phyloP scores from a whole-genome alignment of 2,113 vertebrate genomes.

The Columbina picui region DNA sequence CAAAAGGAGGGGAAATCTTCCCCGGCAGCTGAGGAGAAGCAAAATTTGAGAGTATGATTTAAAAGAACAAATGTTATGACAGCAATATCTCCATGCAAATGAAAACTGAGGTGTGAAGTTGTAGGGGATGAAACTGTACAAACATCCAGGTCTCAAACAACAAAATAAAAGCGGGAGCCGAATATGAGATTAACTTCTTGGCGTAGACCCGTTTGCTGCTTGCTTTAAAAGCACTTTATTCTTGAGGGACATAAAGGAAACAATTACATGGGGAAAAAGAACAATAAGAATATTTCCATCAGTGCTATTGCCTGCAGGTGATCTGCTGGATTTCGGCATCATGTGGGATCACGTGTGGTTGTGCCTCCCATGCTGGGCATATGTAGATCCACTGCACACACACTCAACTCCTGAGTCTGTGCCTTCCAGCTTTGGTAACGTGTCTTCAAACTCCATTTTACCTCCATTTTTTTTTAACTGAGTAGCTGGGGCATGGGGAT shows the following conservation, averaged over 20 bases:
- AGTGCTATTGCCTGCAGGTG: background rate
- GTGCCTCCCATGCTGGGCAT: background rate
- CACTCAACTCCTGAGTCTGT: background rate
- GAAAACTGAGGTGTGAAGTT: background rate
- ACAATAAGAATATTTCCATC: background rate
- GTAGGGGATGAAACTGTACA: background rate
- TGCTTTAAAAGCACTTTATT: background rate
- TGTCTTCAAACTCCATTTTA: background rate
- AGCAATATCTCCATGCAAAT: background rate
- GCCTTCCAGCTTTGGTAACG: background rate
- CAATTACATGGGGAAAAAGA: background rate
- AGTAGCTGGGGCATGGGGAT: background rate
- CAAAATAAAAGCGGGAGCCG: background rate
- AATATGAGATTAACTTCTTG: background rate
- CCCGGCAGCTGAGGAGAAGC: background rate
- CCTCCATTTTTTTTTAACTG: background rate
- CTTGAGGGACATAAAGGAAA: background rate
- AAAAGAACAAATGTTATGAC: background rate
- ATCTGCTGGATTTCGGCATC: background rate
- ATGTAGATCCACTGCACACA: accelerated
- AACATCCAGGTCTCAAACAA: background rate
- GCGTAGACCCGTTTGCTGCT: background rate
- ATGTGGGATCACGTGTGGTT: accelerated
- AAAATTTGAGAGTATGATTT: background rate
- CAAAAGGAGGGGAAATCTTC: background rate